These are phyloP conservation scores for Hystrix cristata DNA, from an alignment of 2,113 vertebrate species.

Conservation along the genomic window DNA sequence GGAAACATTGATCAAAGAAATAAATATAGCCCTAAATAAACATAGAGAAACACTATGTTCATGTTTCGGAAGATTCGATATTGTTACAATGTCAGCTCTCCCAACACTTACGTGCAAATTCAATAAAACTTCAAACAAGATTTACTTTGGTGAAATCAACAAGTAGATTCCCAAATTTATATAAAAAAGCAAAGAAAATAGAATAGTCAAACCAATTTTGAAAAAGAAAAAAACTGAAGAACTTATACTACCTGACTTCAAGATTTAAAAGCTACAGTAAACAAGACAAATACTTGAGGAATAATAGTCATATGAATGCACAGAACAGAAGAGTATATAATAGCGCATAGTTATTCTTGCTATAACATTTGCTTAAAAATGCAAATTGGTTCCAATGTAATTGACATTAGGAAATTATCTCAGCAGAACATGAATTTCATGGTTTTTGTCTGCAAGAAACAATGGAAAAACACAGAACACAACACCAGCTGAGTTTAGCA, in stretches of 20 bases:
- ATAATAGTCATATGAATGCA: not conserved
- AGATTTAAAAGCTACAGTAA: not conserved
- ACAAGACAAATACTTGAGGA: not conserved
- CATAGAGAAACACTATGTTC: not conserved
- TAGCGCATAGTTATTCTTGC: not conserved
- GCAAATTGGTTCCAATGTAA: not conserved
- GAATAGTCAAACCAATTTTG: not conserved
- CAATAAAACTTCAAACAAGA: conserved; percentile 18
- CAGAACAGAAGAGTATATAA: not conserved
- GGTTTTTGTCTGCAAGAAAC: not conserved
- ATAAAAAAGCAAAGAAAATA: conserved; percentile 19
- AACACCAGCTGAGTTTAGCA: not conserved
- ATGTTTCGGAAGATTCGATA: not conserved
- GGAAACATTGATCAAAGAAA: conserved; percentile 10
- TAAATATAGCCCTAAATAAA: conserved; percentile 40
- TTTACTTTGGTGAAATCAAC: conserved; percentile 52
- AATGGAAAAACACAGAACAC: not conserved
- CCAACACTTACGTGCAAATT: not conserved
- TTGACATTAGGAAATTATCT: not conserved
- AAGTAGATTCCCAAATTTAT: conserved; percentile 25
- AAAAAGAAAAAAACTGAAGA: conserved; percentile 16
- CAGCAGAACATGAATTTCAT: not conserved
- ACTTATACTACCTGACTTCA: not conserved
- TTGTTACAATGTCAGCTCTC: not conserved
- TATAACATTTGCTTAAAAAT: conserved; percentile 11